Percentiles rank a stretch among this genome's conserved stretches.
Evolutionary conservation across 2,113 vertebrate genomes (phyloP).

Genomic region (Chlamydotis undulata): DNA sequence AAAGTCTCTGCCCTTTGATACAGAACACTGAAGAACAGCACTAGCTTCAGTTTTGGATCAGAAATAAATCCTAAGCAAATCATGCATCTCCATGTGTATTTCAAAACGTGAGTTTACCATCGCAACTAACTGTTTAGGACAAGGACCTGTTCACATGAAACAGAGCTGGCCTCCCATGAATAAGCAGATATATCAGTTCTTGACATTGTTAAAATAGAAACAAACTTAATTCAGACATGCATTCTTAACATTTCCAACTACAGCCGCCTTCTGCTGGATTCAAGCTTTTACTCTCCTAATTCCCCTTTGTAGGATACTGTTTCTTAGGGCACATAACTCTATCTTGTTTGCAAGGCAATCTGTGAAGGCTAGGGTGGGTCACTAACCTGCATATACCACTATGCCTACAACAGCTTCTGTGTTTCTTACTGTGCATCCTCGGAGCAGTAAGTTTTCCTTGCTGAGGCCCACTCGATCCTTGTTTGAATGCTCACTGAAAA

Average conservation of each 20-base stretch:
- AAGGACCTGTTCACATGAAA: neutral
- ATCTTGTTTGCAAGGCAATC: neutral
- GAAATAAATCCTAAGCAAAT: neutral
- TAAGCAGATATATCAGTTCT: neutral
- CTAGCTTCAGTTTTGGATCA: neutral
- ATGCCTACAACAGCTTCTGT: slow-evolving; percentile 92
- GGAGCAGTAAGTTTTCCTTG: slow-evolving; percentile 88
- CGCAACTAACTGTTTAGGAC: neutral
- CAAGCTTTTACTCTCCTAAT: neutral
- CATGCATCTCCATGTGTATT: neutral
- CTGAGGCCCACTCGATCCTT: slow-evolving; percentile 85
- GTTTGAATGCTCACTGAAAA: slow-evolving; percentile 82
- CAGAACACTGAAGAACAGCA: neutral
- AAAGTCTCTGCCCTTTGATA: neutral
- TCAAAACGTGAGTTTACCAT: neutral
- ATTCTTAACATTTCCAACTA: neutral
- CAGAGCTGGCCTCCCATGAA: neutral
- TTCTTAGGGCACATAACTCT: neutral
- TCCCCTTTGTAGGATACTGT: neutral
- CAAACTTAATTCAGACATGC: neutral
- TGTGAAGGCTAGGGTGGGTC: neutral
- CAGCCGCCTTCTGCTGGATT: neutral
- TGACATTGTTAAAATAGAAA: neutral
- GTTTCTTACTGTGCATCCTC: slow-evolving; percentile 92
- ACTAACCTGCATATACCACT: slow-evolving; percentile 93